A percentile compares a stretch with the other conserved stretches of the same genome.
Evolutionary conservation across 2,888 invertebrate genomes (phyloP).

Genomic region (Apamea anceps): DNA sequence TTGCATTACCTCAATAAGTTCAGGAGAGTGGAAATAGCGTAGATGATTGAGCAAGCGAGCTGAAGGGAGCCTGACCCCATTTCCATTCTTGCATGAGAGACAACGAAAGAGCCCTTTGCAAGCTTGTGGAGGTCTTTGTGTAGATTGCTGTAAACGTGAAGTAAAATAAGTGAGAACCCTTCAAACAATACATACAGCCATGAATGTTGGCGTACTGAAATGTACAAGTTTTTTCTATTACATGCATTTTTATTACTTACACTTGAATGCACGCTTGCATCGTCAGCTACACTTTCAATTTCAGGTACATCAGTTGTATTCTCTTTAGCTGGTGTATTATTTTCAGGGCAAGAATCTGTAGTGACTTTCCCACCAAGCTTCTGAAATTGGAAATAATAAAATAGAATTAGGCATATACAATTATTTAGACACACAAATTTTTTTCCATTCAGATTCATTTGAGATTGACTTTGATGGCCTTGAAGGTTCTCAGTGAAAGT

Average conservation of each 20-base stretch:
- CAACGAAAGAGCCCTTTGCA: slow-evolving; percentile 89
- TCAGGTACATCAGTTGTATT: slow-evolving; percentile 74
- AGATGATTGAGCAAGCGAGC: slow-evolving; percentile 89
- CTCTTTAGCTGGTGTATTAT: slow-evolving; percentile 74
- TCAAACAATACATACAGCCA: background rate
- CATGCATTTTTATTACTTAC: slow-evolving; percentile 69
- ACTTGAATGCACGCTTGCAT: slow-evolving; percentile 77
- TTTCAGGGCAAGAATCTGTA: slow-evolving; percentile 76
- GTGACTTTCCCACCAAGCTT: slow-evolving; percentile 84
- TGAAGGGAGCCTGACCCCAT: slow-evolving; percentile 80
- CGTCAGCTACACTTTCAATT: slow-evolving; percentile 74
- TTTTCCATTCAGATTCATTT: background rate
- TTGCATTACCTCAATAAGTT: slow-evolving; percentile 85
- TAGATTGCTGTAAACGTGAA: slow-evolving; percentile 70
- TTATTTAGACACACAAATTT: background rate
- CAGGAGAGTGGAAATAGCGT: slow-evolving; percentile 85
- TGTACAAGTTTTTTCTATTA: background rate
- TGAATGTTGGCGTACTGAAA: background rate
- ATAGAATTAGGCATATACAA: background rate
- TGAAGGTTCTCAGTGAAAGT: background rate
- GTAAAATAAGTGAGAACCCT: background rate
- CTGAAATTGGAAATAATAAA: slow-evolving; percentile 66
- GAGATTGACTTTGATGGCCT: background rate
- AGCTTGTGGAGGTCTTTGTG: slow-evolving; percentile 76
- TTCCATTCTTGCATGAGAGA: slow-evolving; percentile 85